Evolutionary conservation across 2,113 vertebrate genomes (phyloP).

Genomic region (Aptenodytes patagonicus): DNA sequence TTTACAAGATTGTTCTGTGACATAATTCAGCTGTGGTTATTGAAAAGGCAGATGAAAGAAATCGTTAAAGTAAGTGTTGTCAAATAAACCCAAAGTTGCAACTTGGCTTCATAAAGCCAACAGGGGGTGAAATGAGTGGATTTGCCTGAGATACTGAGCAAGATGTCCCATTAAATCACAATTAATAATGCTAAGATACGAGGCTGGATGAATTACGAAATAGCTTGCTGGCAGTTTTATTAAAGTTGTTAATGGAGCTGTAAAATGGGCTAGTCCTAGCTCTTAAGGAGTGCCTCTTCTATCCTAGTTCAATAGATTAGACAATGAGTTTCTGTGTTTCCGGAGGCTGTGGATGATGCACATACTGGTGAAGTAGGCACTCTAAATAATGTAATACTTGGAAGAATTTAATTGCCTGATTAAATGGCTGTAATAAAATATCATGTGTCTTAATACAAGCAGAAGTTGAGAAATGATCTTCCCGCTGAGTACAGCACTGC

Average conservation of each 20-base stretch:
- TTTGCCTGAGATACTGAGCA: neutral
- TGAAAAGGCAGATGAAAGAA: neutral
- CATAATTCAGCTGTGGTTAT: neutral
- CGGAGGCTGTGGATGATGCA: neutral
- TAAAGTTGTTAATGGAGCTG: neutral
- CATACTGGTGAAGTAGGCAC: neutral
- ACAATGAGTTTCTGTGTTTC: conserved; percentile 24
- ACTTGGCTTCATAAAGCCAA: neutral
- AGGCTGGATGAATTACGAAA: neutral
- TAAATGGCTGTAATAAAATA: conserved; percentile 42
- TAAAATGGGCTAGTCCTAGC: neutral
- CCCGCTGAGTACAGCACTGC: neutral
- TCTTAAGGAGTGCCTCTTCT: neutral
- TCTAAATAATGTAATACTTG: conserved; percentile 31
- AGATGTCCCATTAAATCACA: conserved; percentile 11
- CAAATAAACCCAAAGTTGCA: neutral
- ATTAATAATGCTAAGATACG: neutral
- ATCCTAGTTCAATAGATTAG: neutral
- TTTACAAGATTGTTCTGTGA: neutral
- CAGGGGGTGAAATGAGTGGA: neutral
- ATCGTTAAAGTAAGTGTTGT: neutral
- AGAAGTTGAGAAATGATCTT: conserved; percentile 22
- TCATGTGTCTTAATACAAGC: neutral
- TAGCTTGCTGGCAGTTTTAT: conserved; percentile 12
- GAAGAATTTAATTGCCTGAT: conserved; percentile 41